Base-by-base conservation (phyloP, 2,888 invertebrate genomes). In the Leptothorax acervorum region DNA sequence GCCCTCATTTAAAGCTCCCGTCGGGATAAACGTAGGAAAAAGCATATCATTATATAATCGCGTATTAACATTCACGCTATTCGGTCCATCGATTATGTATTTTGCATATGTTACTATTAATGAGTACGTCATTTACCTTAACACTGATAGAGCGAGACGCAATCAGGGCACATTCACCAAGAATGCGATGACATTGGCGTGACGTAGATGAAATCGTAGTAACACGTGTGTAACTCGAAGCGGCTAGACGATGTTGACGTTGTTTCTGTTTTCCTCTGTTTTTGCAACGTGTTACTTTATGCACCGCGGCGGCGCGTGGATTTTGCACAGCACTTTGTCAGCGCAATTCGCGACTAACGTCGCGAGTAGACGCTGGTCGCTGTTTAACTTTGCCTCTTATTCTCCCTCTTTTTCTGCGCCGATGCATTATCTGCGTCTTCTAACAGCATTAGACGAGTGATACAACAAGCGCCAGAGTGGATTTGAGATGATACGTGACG, bases 331-430 rank as follows among this genome's bases (percentile, higher is more conserved):
- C 66, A 51, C 68, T 55, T 55, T 60, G 57, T 60, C 45, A 79
- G 18, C 42, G 81, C 48, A 63, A 74, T 53, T 75, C 82, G 31
- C 42, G 75, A 82, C 74, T 74, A 53, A 62, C 45, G 66, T 55
- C 39, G 82, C 75, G 53, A 39, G 62, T 66, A 88, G 83, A 86
- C 90, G 74, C 87, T 81, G 85, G 87, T 85, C 85, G 85, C 73
- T 85, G 90, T 89, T 93, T 92, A 92, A 93, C 92, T 93, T 93
- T 93, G 92, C 92, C 92, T 92, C 91, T 91, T 92, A 91, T 91
- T 89, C 91, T 93, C 92, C 92, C 93, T 87, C 92, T 88, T 87
- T 84, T 91, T 89, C 85, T 55, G 70, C 87, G 60, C 86, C 85
- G n/a, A 0, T 83, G 89, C 88, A 88, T 85, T 91, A 90, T 89